Evolutionary conservation across 2,797 vertebrate genomes (phyloP).

Genomic region (Tympanoctomys barrerae): DNA sequence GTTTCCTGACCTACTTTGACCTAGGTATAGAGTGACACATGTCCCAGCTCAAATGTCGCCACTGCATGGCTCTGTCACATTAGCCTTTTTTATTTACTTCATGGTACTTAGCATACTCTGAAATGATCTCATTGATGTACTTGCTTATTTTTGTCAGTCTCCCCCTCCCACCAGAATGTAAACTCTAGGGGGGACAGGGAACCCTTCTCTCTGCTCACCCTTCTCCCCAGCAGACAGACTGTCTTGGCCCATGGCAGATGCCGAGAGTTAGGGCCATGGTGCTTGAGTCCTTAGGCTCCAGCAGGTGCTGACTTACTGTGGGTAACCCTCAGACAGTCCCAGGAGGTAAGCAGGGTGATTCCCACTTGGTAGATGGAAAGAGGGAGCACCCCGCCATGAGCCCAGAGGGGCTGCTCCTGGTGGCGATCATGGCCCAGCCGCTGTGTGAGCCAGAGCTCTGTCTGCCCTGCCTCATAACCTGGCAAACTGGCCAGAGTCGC

Average conservation of each 20-base stretch:
- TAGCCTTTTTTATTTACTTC: conserved; percentile 22
- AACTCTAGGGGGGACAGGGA: neutral
- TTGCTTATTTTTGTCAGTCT: conserved; percentile 7
- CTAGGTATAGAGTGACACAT: neutral
- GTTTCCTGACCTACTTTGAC: conserved; percentile 42
- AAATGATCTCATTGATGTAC: neutral
- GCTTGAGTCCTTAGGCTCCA: neutral
- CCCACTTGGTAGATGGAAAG: conserved; percentile 25
- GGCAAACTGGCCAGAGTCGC: neutral
- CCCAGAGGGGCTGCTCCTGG: neutral
- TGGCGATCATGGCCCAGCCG: neutral
- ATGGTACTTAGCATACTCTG: neutral
- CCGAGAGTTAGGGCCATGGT: neutral
- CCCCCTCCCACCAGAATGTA: neutral
- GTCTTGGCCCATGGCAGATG: neutral
- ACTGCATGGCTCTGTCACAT: neutral
- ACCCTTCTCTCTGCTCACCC: neutral
- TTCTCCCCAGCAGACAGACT: neutral
- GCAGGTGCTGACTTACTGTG: neutral
- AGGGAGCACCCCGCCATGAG: neutral
- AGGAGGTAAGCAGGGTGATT: neutral
- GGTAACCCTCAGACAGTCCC: neutral
- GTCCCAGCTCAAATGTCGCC: neutral
- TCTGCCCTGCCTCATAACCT: neutral
- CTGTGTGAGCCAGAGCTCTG: neutral